Base-by-base conservation (phyloP, 1,140 invertebrate species). In the Tetramorium simillimum region DNA sequence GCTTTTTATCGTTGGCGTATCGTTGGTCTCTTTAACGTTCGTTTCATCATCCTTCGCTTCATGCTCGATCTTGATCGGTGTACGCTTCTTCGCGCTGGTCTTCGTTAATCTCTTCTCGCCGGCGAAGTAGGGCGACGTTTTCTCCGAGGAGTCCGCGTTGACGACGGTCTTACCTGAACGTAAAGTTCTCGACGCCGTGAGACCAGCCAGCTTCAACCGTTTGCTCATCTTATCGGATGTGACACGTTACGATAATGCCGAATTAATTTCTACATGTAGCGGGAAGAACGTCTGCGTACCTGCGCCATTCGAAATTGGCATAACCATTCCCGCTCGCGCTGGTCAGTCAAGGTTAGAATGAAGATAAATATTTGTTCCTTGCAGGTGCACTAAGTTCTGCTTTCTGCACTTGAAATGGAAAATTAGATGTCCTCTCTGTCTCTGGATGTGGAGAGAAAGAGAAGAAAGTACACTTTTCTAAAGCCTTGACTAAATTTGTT, bases 91-190 rank as follows among this genome's bases (percentile, higher is more conserved):
- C 14, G 63, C 63, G 16, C 58, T 75, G 9, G n/a, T 7, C 37
- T 86, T 88, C 18, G 63, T 40, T 0, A n/a, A 40, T 49, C 0
- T 3, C 3, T 51, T 56, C 49, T 88, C 21, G 24, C 10, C 5
- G 4, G 60, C n/a, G 65, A 94, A 94, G 89, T 92, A 94, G 56
- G 91, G 67, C 0, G 93, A 94, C 2, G 88, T 91, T 49, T 91
- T 85, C 43, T 82, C 49, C 0, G 70, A 60, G 5, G 82, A 40
- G 12, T 82, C 58, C 28, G 65, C 62, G 6, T 12, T 53, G 21
- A 16, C 40, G 14, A 65, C 0, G 14, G 77, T 87, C 87, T 88
- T 92, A 60, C 21, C 33, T 16, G 90, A 90, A 84, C 88, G 90
- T 63, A 88, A 86, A 28, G 62, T 69, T 67, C 80, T 91, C 9